These are phyloP conservation scores for Marmota flaviventris DNA, from an alignment of 2,113 vertebrate genomes.

Conservation along the genomic window DNA sequence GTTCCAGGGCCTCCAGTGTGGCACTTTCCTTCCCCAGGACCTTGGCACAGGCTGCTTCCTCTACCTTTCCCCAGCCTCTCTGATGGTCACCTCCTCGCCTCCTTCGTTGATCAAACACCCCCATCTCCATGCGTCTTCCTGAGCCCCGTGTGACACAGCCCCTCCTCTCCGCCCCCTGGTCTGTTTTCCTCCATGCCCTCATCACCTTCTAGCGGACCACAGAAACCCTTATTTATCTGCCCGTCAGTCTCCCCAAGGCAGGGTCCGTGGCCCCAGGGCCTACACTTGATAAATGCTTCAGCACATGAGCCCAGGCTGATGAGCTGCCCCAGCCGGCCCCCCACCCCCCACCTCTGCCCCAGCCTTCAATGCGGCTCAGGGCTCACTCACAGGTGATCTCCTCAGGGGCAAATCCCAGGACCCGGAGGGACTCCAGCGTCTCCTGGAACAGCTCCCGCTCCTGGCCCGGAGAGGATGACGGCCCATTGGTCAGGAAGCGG, in stretches of 20 bases:
- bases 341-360: fast-evolving
- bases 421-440: conserved; percentile 95
- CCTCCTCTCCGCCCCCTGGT: fast-evolving
- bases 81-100: not conserved
- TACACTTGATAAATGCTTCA: not conserved
- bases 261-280: too few relatives aligned
- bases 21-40: not conserved
- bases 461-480: conserved; percentile 91
- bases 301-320: fast-evolving
- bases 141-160: not conserved
- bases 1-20: not conserved
- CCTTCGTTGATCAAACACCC: not conserved
- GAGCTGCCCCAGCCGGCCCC: not conserved
- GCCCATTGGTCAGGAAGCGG: conserved; percentile 93
- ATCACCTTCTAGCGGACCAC: not conserved
- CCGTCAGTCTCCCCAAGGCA: fast-evolving
- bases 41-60: not conserved
- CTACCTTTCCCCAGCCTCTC: fast-evolving
- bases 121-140: not conserved
- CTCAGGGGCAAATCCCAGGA: conserved; percentile 94
- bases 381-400: conserved; percentile 91
- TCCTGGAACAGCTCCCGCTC: conserved; percentile 95
- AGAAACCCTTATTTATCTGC: not conserved
- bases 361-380: fast-evolving
- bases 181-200: not conserved